Base-by-base conservation (phyloP, 2,888 invertebrate species). In the Aphodius sticticus region DNA sequence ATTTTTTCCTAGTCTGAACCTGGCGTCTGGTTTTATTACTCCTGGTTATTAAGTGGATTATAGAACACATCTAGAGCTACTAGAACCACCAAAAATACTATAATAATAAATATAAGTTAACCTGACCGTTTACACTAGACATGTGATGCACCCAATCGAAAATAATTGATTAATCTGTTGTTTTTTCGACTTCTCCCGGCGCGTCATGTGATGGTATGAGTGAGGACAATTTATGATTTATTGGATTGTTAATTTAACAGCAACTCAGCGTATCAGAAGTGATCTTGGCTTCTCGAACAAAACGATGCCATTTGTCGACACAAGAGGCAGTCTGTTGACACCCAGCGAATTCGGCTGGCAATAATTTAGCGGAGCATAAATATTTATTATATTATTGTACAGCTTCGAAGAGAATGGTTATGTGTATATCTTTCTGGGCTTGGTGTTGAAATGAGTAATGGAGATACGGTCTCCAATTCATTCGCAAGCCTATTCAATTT, bases 111-210 rank as follows among this genome's bases (percentile, higher is more conserved):
- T 26, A 26, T 2, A 26, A 26, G 26, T n/a, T n/a, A n/a, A n/a
- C n/a, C n/a, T n/a, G 26, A 26, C 26, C 26, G 26, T 26, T 26
- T 26, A 26, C 3, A 26, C 26, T 53, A 53, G 53, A 53, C 53
- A 53, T 53, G 53, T 53, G 53, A 53, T 53, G 53, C 53, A 3
- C 53, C 12, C 53, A 53, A 53, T 53, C 7, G 53, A 53, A 53
- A 53, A 53, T 53, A 53, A 53, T 53, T 53, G 53, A 53, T 53
- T 53, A 53, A 53, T 53, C 53, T 53, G 53, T 53, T 53, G 53
- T 53, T 53, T 53, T 53, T 53, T 53, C 53, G 6, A 53, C 1
- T 53, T 7, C 53, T 53, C 12, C 12, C 53, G 53, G 7, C 53
- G 7, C 53, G 53, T 53, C 9, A 53, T 53, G 12, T 53, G 53